These are phyloP conservation scores for Andrena bucephala DNA, from an alignment of 2,888 invertebrate species.

Conservation along the genomic window DNA sequence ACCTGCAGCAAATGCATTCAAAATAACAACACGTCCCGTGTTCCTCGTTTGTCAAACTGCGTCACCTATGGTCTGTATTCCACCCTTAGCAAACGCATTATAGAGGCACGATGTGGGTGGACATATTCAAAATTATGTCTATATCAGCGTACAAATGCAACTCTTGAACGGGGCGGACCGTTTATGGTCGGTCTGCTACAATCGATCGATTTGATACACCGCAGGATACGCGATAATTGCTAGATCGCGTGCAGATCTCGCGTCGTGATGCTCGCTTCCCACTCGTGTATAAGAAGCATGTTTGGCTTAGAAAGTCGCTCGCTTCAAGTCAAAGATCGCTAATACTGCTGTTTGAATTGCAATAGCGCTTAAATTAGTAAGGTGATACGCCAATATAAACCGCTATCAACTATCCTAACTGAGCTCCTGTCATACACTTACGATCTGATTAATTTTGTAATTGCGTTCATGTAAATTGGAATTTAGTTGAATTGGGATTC, in stretches of 20 bases:
- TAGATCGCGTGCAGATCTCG: slow-evolving; percentile 68
- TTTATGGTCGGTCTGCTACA: slow-evolving; percentile 63
- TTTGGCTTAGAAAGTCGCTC: slow-evolving; percentile 38
- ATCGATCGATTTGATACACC: slow-evolving; percentile 65
- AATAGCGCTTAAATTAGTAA: slow-evolving; percentile 25
- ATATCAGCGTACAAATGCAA: slow-evolving; percentile 50
- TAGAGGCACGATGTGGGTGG: slow-evolving; percentile 17
- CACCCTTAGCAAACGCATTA: neutral
- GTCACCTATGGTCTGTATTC: slow-evolving; percentile 9
- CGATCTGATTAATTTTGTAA: neutral
- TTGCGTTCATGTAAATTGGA: neutral
- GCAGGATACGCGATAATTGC: slow-evolving; percentile 70
- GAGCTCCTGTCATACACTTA: neutral
- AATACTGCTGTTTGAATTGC: slow-evolving; percentile 13
- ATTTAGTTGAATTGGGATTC: neutral
- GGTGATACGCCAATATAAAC: neutral
- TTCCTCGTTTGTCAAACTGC: slow-evolving; percentile 9
- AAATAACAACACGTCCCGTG: neutral
- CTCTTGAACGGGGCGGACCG: slow-evolving; percentile 32
- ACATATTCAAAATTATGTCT: slow-evolving; percentile 67
- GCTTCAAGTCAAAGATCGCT: slow-evolving; percentile 7
- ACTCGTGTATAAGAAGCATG: neutral
- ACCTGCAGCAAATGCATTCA: neutral
- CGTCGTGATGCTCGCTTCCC: slow-evolving; percentile 20
- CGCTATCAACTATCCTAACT: neutral